Evolutionary conservation across 2,888 invertebrate genomes (phyloP), one percentile per base, ranked within the genome.

Genomic region (Ochropacha duplaris): DNA sequence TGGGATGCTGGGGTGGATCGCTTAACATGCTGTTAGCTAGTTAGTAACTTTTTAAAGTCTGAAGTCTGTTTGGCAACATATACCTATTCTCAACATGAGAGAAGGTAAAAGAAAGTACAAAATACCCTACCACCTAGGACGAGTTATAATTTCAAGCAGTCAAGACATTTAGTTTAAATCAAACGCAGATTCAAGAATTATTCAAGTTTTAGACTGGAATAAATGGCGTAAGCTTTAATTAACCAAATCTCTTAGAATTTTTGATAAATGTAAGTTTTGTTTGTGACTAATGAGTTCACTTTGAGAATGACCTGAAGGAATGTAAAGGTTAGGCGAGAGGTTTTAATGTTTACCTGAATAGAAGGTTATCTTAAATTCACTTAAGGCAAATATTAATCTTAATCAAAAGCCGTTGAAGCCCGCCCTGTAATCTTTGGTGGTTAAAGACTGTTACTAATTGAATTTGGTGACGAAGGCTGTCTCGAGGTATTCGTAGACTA

Each of bases 211-310:
- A 36, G n/a, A 44, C 36, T 36, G 14, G 14, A 36, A 16, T 44
- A 19, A 44, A 44, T 44, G 16, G 16, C 39, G 0, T 5, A n/a
- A n/a, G 16, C 1, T 0, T 19, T 16, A 44, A 44, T 44, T n/a
- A 44, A 44, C 16, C 39, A 44, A 44, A 44, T 16, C 39, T 44
- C 39, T 44, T 44, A n/a, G 39, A 44, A 19, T 44, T 44, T 16
- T 44, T 44, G 39, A 44, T 44, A 16, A 44, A 44, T 44, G 39
- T 44, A 44, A 44, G 39, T 44, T 44, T 44, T 44, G n/a, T 44
- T 44, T 1, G 2, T 0, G 16, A 44, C 8, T 44, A 44, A 44
- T 44, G 39, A 19, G 19, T 16, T 44, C 16, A 44, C 39, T 44
- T 44, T 44, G 39, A 9, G 1, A 36, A 36, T 36, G n/a, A 36